Evolutionary conservation across 2,888 invertebrate species (phyloP).

Genomic region (Acanthoscelides obtectus): DNA sequence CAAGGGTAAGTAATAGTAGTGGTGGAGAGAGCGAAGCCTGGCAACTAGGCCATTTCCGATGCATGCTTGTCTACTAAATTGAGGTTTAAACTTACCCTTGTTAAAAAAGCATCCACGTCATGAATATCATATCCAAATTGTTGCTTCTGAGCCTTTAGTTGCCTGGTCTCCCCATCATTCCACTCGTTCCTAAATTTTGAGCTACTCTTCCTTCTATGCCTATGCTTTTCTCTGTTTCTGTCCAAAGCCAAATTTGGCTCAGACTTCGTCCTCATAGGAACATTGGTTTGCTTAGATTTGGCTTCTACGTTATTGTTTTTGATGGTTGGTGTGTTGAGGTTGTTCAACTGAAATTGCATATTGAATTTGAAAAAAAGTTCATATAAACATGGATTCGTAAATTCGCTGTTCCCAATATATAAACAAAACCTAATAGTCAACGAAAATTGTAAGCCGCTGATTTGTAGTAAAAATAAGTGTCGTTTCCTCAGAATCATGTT

Average conservation of each 20-base stretch:
- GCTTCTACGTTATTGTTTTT: slow-evolving; percentile 25
- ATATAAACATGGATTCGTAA: too few relatives aligned
- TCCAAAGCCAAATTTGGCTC: slow-evolving; percentile 51
- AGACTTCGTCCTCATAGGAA: slow-evolving; percentile 48
- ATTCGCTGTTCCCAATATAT: too few relatives aligned
- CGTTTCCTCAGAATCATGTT: too few relatives aligned
- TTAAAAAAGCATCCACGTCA: slow-evolving; percentile 73
- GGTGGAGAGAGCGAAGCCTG: too few relatives aligned
- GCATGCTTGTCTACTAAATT: slow-evolving; percentile 3
- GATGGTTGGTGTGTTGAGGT: slow-evolving; percentile 20
- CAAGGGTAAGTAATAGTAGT: too few relatives aligned
- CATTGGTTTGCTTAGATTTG: slow-evolving; percentile 27
- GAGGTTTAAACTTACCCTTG: slow-evolving; percentile 53
- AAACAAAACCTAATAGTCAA: too few relatives aligned
- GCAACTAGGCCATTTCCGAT: too few relatives aligned
- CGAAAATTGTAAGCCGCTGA: too few relatives aligned
- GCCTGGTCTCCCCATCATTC: slow-evolving; percentile 10
- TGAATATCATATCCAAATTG: slow-evolving; percentile 74
- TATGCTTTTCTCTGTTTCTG: slow-evolving; percentile 50
- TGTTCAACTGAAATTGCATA: slow-evolving; percentile 18
- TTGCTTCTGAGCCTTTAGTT: slow-evolving; percentile 21
- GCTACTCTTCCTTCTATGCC: slow-evolving; percentile 37
- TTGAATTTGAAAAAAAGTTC: too few relatives aligned
- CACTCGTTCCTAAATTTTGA: slow-evolving; percentile 33
- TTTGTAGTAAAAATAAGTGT: too few relatives aligned